A percentile compares a stretch with the other conserved stretches of the same genome.
These are phyloP conservation scores for Octonoba sinensis DNA, from an alignment of 2,888 invertebrate genomes.

Conservation along the genomic window DNA sequence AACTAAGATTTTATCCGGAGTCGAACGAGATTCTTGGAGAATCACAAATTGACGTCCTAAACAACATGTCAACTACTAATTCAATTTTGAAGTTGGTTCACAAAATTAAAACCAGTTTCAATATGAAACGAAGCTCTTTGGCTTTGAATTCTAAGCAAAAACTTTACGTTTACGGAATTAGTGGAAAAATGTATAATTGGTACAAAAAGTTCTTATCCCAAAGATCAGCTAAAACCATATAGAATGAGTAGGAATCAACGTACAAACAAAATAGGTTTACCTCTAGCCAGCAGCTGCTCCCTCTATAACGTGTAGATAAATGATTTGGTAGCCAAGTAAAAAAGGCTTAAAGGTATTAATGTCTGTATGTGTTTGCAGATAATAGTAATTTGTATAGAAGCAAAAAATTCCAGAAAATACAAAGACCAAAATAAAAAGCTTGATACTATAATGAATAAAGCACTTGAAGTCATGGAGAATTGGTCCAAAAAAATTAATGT, in stretches of 20 bases:
- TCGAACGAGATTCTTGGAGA: not conserved
- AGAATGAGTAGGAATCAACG: not conserved
- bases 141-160: conserved; percentile 5
- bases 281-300: not conserved
- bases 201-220: conserved; percentile 10
- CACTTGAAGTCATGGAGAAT: not conserved
- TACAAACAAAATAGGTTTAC: conserved; percentile 4
- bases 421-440: not conserved
- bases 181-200: conserved; percentile 10
- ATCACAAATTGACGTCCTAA: not conserved
- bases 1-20: not conserved
- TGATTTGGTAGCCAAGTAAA: not conserved
- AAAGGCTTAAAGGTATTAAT: not conserved
- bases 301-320: conserved; percentile 13
- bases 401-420: not conserved
- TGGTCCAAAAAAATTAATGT: conserved; percentile 8
- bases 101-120: conserved; percentile 10
- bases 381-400: not conserved
- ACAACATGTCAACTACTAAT: conserved; percentile 4
- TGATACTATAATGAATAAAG: not conserved
- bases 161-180: not conserved
- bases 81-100: conserved; percentile 8
- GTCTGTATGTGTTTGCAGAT: too few species aligned
- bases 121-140: conserved; percentile 12
- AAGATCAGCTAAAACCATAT: conserved; percentile 9